Evolutionary conservation across 2,113 vertebrate species (phyloP).

Genomic region (Rhinolophus ferrumequinum): DNA sequence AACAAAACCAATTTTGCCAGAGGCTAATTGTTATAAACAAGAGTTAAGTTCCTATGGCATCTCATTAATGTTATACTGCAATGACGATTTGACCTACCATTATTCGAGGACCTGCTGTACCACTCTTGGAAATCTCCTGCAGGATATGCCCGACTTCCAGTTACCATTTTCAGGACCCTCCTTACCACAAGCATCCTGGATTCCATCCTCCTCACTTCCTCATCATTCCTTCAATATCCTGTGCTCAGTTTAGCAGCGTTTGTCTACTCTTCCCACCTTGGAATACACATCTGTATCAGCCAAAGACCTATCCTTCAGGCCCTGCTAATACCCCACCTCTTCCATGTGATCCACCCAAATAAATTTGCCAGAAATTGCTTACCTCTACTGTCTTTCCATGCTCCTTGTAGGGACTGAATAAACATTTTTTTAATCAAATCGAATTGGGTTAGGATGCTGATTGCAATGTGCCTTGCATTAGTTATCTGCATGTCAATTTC

Average conservation of each 20-base stretch:
- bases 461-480: not conserved
- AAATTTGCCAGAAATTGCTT: not conserved
- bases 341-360: not conserved
- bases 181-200: rapidly evolving
- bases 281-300: not conserved
- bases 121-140: not conserved
- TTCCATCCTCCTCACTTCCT: no score
- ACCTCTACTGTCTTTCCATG: not conserved
- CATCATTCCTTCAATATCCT: not conserved
- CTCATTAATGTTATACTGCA: not conserved
- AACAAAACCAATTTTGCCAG: not conserved
- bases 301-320: not conserved
- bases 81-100: not conserved
- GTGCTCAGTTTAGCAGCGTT: not conserved
- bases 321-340: not conserved
- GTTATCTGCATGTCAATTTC: not conserved
- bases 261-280: not conserved
- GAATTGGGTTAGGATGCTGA: not conserved
- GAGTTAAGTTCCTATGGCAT: not conserved
- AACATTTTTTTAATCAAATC: not conserved
- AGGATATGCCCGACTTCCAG: no score
- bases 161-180: not conserved
- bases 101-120: not conserved
- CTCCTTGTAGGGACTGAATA: not conserved
- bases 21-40: not conserved